phyloP scores from a whole-genome alignment of 2,797 vertebrate species.

The Sciurus vulgaris region DNA sequence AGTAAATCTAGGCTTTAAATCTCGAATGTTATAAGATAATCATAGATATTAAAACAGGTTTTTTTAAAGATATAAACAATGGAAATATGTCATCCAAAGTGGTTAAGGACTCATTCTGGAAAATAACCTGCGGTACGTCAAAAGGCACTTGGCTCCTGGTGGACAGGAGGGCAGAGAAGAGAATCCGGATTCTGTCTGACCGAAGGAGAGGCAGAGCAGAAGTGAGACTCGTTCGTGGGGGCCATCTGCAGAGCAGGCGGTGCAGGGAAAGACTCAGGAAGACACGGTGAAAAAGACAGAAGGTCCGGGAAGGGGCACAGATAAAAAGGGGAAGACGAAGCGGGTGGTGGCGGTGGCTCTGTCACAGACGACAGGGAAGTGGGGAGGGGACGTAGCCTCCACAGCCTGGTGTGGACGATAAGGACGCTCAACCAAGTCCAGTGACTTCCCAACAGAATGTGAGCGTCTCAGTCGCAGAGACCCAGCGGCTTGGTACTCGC shows the following conservation, averaged over 20 bases:
- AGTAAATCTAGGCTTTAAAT: slow-evolving; percentile 44
- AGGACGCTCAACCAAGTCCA: not conserved
- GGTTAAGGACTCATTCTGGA: slow-evolving; percentile 38
- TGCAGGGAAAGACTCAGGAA: slow-evolving; percentile 29
- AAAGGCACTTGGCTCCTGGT: not conserved
- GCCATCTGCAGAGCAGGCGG: not conserved
- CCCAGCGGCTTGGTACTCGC: not conserved
- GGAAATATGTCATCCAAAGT: slow-evolving; percentile 57
- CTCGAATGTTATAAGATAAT: slow-evolving; percentile 44
- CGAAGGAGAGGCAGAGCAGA: slow-evolving; percentile 34
- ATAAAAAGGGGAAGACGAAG: not conserved
- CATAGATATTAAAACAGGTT: not conserved
- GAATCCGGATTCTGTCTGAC: not conserved
- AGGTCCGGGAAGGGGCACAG: not conserved
- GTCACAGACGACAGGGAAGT: not conserved
- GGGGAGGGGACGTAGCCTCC: not conserved
- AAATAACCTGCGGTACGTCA: slow-evolving; percentile 12
- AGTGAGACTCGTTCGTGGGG: not conserved
- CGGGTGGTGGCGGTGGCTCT: not conserved
- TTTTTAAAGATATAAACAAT: slow-evolving; percentile 42
- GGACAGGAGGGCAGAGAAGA: not conserved
- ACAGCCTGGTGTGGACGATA: not conserved
- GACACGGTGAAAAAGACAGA: not conserved
- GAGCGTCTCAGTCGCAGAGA: not conserved
- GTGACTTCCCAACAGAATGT: not conserved